Evolutionary conservation across 2,888 invertebrate species (phyloP).

Genomic region (Lithophane leautieri): DNA sequence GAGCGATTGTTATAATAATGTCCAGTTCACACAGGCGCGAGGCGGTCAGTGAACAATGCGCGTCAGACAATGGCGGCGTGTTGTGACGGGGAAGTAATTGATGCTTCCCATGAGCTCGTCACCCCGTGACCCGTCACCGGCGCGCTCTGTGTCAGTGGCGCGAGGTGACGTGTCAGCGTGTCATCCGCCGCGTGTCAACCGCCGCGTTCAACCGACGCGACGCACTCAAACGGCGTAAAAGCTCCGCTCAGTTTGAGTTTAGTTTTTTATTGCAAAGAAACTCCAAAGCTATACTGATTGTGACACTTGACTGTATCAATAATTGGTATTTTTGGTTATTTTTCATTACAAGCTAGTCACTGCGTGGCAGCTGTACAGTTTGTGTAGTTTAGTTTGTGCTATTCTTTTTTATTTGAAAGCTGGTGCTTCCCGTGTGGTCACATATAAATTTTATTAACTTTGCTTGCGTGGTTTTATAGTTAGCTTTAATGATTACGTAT

Average conservation of each 20-base stretch:
- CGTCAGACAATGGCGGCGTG: slow-evolving; percentile 22
- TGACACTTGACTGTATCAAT: neutral
- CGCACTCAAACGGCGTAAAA: neutral
- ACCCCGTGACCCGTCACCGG: slow-evolving; percentile 27
- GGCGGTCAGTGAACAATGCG: slow-evolving; percentile 14
- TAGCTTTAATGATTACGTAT: too few species aligned
- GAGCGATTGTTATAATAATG: neutral
- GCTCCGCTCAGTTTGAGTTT: neutral
- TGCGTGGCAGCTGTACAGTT: neutral
- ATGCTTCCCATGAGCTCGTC: slow-evolving; percentile 42
- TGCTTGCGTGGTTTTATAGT: too few species aligned
- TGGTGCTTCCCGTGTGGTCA: too few species aligned
- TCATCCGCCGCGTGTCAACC: neutral
- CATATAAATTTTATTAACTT: too few species aligned
- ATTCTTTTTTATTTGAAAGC: too few species aligned
- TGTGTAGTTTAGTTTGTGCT: too few species aligned
- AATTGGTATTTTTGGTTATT: neutral
- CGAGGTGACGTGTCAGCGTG: neutral
- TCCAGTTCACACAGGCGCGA: neutral
- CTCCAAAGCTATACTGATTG: neutral
- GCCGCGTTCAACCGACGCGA: neutral
- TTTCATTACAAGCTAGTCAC: neutral
- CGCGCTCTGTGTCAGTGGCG: slow-evolving; percentile 31
- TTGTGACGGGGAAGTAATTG: slow-evolving; percentile 15
- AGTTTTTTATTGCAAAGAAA: neutral